Percentiles rank a stretch among this genome's conserved stretches.
phyloP scores from a whole-genome alignment of 2,888 invertebrate genomes.

The Agrenia bidenticulata region DNA sequence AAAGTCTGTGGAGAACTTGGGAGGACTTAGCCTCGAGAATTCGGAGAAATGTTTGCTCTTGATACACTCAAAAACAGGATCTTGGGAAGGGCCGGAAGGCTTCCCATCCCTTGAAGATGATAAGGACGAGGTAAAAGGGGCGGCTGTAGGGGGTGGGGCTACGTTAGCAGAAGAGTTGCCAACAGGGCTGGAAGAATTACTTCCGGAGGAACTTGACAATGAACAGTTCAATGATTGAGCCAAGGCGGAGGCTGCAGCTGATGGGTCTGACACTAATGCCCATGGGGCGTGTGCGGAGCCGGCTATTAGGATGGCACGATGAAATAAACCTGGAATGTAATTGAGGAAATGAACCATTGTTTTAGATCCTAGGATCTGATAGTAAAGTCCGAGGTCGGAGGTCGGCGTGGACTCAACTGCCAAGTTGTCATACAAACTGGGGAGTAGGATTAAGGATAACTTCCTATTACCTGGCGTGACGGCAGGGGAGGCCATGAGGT shows the following conservation, averaged over 20 bases:
- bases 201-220: constrained; percentile 25
- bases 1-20: constrained; percentile 51
- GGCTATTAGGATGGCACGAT: constrained; percentile 72
- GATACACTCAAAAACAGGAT: constrained; percentile 50
- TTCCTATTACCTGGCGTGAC: constrained; percentile 60
- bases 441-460: neutral
- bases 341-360: constrained; percentile 29
- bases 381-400: too few relatives aligned
- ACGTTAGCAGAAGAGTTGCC: neutral
- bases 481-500: constrained; percentile 94
- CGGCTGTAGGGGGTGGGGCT: neutral
- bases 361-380: neutral
- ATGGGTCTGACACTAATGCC: constrained; percentile 68
- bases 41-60: constrained; percentile 52
- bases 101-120: neutral
- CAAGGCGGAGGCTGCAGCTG: constrained; percentile 62
- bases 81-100: constrained; percentile 28
- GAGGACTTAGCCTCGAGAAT: constrained; percentile 49
- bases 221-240: constrained; percentile 51
- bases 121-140: neutral
- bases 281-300: constrained; percentile 77
- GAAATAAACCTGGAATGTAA: constrained; percentile 65
- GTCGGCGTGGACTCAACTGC: too few relatives aligned
- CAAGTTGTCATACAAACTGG: too few relatives aligned
- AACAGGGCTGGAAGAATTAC: constrained; percentile 4